A percentile compares a stretch with the other conserved stretches of the same genome.
Conservation (phyloP, 2,113 vertebrate species). For the Hyaena hyaena region DNA sequence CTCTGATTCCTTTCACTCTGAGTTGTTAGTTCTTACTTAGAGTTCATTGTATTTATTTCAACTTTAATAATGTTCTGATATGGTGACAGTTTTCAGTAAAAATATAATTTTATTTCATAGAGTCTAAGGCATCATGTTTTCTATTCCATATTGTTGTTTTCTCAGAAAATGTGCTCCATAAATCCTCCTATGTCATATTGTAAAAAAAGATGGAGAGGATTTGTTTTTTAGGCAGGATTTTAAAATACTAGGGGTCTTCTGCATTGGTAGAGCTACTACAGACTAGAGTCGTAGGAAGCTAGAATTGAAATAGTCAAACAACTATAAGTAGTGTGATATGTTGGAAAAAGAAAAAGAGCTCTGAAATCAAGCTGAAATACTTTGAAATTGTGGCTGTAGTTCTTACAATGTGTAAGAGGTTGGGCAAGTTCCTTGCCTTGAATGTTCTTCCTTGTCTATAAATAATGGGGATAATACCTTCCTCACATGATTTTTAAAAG, state of each 20-base stretch:
- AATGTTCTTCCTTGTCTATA: constrained; percentile 16
- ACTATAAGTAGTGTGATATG: background rate
- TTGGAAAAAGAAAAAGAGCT: background rate
- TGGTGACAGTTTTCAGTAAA: background rate
- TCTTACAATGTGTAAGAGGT: background rate
- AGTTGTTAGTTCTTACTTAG: background rate
- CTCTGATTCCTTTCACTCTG: background rate
- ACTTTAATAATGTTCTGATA: background rate
- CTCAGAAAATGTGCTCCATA: constrained; percentile 14
- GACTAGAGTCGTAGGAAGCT: background rate
- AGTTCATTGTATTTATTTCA: background rate
- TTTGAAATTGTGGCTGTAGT: background rate
- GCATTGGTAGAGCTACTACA: background rate
- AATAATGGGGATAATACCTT: background rate
- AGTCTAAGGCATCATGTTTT: background rate
- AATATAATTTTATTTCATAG: constrained; percentile 32
- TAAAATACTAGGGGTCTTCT: background rate
- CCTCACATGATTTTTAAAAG: background rate
- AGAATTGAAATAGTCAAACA: background rate
- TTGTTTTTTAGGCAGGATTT: background rate
- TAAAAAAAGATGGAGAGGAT: background rate
- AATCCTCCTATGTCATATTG: background rate
- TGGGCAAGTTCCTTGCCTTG: background rate
- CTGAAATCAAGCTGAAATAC: background rate
- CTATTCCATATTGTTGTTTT: constrained; percentile 22